phyloP scores from a whole-genome alignment of 1,140 invertebrate genomes.

The Galendromus occidentalis region DNA sequence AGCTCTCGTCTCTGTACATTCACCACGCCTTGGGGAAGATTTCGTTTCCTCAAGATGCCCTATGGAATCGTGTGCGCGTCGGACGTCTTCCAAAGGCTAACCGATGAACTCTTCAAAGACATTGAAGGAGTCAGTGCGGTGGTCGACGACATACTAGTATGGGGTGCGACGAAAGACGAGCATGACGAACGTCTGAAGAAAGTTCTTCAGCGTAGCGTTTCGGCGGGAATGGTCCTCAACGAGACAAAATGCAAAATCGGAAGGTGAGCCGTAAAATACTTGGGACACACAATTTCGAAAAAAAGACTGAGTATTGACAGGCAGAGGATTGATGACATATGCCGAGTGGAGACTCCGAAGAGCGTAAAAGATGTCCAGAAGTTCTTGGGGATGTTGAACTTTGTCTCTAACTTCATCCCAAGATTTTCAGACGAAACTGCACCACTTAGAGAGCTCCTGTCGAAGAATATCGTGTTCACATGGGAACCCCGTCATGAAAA shows the following conservation, averaged over 20 bases:
- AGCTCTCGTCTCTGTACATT: neutral
- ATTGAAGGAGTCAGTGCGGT: neutral
- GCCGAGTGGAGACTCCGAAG: neutral
- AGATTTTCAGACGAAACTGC: conserved; percentile 24
- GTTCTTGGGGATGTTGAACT: conserved; percentile 21
- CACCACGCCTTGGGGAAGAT: neutral
- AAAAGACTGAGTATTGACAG: too few species aligned
- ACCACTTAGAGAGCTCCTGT: conserved; percentile 25
- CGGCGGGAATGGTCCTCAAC: too few species aligned
- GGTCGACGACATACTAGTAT: too few species aligned
- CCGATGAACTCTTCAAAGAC: neutral
- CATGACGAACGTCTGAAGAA: too few species aligned
- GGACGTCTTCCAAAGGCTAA: neutral
- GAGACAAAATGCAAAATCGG: too few species aligned
- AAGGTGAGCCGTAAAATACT: too few species aligned
- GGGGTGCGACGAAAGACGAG: too few species aligned
- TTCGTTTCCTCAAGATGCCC: neutral
- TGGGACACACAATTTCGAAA: too few species aligned
- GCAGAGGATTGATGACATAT: neutral
- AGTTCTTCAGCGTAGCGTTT: too few species aligned
- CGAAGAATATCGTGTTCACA: conserved; percentile 6
- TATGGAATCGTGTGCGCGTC: neutral
- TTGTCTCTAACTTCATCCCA: conserved; percentile 29
- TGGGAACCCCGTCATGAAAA: neutral
- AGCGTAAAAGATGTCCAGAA: conserved; percentile 12